phyloP scores from a whole-genome alignment of 1,140 invertebrate species.

The Lepidurus arcticus region DNA sequence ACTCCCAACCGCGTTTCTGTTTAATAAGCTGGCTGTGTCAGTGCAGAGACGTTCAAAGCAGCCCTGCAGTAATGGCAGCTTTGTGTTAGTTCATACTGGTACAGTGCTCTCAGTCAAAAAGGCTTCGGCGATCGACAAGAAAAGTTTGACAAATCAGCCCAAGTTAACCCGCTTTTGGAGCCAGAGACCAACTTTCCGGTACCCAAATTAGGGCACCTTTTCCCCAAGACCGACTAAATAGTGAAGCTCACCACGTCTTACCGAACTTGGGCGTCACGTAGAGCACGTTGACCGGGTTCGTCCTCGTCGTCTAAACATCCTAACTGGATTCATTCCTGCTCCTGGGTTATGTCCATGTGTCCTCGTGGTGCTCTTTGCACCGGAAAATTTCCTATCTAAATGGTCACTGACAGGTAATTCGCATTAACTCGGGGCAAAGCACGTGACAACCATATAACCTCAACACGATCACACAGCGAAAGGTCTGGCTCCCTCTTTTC shows the following conservation, averaged over 20 bases:
- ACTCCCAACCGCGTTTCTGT: no score
- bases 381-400: constrained; percentile 20
- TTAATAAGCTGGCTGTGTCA: no score
- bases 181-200: not conserved
- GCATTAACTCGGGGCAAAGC: not conserved
- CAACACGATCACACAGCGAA: not conserved
- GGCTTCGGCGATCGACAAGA: not conserved
- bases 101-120: not conserved
- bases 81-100: not conserved
- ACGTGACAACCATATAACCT: constrained; percentile 21
- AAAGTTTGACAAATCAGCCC: not conserved
- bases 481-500: not conserved
- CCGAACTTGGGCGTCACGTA: constrained; percentile 10
- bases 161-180: not conserved
- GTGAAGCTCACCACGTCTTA: constrained; percentile 10
- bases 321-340: not conserved
- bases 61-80: not conserved
- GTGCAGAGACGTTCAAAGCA: no score
- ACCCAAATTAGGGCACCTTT: not conserved
- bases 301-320: not conserved
- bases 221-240: not conserved
- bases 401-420: constrained; percentile 17
- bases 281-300: not conserved
- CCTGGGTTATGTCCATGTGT: not conserved
- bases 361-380: not conserved